Percentiles rank a stretch among this genome's conserved stretches.
phyloP scores from a whole-genome alignment of 2,888 invertebrate species.

The Epiblema foenella region DNA sequence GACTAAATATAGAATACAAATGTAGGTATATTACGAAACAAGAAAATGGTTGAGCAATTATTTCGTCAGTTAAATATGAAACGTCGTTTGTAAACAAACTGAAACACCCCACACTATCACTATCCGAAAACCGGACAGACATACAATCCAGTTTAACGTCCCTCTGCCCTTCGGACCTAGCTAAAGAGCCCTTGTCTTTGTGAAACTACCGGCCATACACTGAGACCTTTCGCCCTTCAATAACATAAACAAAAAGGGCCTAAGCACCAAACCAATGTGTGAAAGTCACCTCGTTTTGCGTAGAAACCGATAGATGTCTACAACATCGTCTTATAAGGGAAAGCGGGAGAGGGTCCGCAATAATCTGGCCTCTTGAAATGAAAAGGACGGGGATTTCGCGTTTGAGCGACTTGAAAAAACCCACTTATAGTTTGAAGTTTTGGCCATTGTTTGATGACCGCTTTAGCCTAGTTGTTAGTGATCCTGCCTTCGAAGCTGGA shows the following conservation, averaged over 20 bases:
- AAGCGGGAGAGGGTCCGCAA: slow-evolving; percentile 35
- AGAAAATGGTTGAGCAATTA: too few species aligned
- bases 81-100: not conserved
- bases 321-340: slow-evolving; percentile 27
- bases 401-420: slow-evolving; percentile 19
- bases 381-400: slow-evolving; percentile 17
- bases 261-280: not conserved
- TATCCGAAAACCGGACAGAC: not conserved
- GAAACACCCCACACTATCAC: not conserved
- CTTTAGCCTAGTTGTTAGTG: too few species aligned
- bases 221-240: slow-evolving; percentile 58
- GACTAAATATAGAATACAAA: too few species aligned
- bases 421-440: slow-evolving; percentile 25
- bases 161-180: slow-evolving; percentile 78
- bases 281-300: not conserved
- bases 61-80: too few species aligned
- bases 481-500: too few species aligned
- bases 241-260: slow-evolving; percentile 43
- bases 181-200: slow-evolving; percentile 75
- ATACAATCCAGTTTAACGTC: slow-evolving; percentile 71
- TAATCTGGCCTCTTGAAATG: slow-evolving; percentile 6
- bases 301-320: not conserved
- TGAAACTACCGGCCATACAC: slow-evolving; percentile 62
- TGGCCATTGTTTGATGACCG: too few species aligned
- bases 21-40: too few species aligned